phyloP scores from a whole-genome alignment of 2,113 vertebrate species.

The Sinocyclocheilus maitianheensis region DNA sequence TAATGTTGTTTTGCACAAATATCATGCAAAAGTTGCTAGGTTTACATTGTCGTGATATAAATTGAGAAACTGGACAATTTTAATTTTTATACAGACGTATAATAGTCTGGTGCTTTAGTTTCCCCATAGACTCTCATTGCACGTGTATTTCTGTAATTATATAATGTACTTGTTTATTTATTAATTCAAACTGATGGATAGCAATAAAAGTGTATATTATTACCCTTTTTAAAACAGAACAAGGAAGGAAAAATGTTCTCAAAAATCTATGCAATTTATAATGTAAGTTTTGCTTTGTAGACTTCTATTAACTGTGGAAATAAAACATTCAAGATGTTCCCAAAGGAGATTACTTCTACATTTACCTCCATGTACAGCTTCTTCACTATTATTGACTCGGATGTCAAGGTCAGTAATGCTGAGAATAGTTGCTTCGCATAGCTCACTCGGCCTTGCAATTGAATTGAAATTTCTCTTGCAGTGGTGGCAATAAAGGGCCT shows the following conservation, averaged over 20 bases:
- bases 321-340: not conserved
- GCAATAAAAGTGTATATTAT: not conserved
- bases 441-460: constrained; percentile 13
- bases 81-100: not conserved
- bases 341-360: constrained; percentile 9
- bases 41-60: not conserved
- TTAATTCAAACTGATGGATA: not conserved
- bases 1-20: too few species aligned
- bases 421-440: constrained; percentile 8
- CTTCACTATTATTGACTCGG: constrained; percentile 34
- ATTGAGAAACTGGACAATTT: not conserved
- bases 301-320: not conserved
- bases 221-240: not conserved
- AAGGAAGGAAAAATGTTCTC: not conserved
- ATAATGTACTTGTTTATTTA: not conserved
- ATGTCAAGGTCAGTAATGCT: constrained; percentile 27
- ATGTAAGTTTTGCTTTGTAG: not conserved
- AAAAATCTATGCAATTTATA: not conserved
- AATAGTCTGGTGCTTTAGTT: not conserved
- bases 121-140: not conserved
- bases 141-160: not conserved
- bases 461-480: not conserved
- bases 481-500: not conserved
- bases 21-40: not conserved
- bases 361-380: constrained; percentile 9